Percentiles rank a stretch among this genome's conserved stretches.
Conservation (phyloP, 2,888 invertebrate genomes). For the Eueremaeus valkanovi region DNA sequence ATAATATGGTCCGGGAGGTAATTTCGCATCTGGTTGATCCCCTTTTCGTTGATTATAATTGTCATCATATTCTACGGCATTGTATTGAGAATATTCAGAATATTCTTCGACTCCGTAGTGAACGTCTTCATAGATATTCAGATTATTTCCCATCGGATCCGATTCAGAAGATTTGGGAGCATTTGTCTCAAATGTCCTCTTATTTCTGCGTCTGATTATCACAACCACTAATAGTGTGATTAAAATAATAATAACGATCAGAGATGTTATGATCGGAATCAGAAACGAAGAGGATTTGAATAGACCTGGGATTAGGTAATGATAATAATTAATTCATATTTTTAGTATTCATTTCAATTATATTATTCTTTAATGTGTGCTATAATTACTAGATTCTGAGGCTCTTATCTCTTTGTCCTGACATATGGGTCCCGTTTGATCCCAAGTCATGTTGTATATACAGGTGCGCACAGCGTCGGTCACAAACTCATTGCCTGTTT, state of each 20-base stretch:
- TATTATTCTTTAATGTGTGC: no score
- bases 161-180: no score
- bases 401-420: neutral
- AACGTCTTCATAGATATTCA: neutral
- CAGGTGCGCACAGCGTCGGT: neutral
- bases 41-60: neutral
- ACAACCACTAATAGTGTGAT: neutral
- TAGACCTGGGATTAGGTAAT: neutral
- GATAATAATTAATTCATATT: neutral
- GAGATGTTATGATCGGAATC: neutral
- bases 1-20: no score
- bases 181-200: no score
- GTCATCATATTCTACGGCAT: neutral
- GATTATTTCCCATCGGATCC: no score
- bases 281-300: neutral
- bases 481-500: neutral
- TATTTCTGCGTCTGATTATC: neutral
- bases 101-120: neutral
- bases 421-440: neutral
- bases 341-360: no score
- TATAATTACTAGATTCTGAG: neutral
- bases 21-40: no score
- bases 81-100: no score
- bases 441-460: constrained; percentile 5
- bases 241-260: neutral